Base-by-base conservation (phyloP, 92 coral and sea anemone genomes). In the Phenganax stokvisi region DNA sequence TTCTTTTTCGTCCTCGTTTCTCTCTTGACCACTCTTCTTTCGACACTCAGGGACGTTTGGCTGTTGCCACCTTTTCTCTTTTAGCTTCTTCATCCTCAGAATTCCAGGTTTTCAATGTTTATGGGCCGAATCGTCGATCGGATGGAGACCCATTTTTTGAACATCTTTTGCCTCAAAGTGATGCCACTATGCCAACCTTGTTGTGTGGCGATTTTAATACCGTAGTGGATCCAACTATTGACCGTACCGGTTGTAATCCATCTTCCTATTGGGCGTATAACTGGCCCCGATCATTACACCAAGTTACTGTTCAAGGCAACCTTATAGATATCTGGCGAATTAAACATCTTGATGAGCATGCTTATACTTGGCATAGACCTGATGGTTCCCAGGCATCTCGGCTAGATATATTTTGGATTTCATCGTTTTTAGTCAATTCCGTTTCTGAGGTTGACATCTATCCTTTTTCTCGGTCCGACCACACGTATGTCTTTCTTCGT, bases 221-320 rank as follows among this genome's bases (percentile, higher is more conserved):
- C 3, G 75, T 70, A 1, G 54, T 52, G 10, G 25, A 70, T 54
- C n/a, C 75, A 12, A 2, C 16, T 10, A 8, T 70, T 10, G 79
- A 74, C 13, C 79, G 79, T 6, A 9, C 6, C 3, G 80, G 80
- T 10, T 75, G 80, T 54, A 75, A 75, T 29, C 65, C 67, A 0
- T 10, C 63, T 3, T 75, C 80, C 2, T 44, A 51, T 1, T 75
- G 80, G 80, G 80, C 80, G 0, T 75, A 75, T 57, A 75, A 75
- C 37, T 75, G 80, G 80, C 44, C 77, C 3, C 25, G 25, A 0
- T 51, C 77, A 10, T 6, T 72, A 0, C 27, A 8, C 6, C 1
- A 16, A 2, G 10, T 72, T 2, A 55, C 44, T 3, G 3, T 0
- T 1, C 10, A n/a, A 2, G 6, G 7, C 58, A 15, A 72, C 25